A percentile compares a stretch with the other conserved stretches of the same genome.
Conservation (phyloP, 2,797 vertebrate genomes). For the Moxostoma hubbsi region DNA sequence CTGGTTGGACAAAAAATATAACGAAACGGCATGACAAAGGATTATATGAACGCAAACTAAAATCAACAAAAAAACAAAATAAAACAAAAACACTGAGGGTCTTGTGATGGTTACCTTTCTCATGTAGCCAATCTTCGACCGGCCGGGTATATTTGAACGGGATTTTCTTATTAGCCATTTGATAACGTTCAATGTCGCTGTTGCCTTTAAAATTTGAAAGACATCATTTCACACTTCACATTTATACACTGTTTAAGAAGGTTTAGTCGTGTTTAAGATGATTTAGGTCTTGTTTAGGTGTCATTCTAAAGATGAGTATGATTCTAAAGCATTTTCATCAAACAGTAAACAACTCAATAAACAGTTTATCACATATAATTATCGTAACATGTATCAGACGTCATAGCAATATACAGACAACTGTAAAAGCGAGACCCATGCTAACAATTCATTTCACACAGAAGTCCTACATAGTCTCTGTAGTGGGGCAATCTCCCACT, state of each 20-base stretch:
- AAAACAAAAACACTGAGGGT: conserved; percentile 82
- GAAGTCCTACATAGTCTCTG: not conserved
- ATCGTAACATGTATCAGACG: not conserved
- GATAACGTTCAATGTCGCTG: conserved; percentile 99
- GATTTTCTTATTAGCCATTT: conserved; percentile 99
- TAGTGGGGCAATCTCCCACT: not conserved
- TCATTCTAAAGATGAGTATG: conserved; percentile 59
- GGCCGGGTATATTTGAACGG: conserved; percentile 99
- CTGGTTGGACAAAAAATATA: conserved; percentile 57
- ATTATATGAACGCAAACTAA: conserved; percentile 53
- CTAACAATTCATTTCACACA: conserved; percentile 3
- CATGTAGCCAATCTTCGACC: conserved; percentile 98
- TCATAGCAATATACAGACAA: not conserved
- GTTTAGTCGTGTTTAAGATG: conserved; percentile 79
- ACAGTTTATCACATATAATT: conserved; percentile 17
- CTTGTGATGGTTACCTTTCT: conserved; percentile 96
- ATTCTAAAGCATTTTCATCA: conserved; percentile 48
- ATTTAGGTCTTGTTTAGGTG: conserved; percentile 69
- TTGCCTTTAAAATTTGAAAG: conserved; percentile 99
- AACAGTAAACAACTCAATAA: conserved; percentile 20
- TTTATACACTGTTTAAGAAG: conserved; percentile 76
- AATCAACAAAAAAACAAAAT: conserved; percentile 66
- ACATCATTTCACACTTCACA: conserved; percentile 65
- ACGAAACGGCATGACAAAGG: conserved; percentile 77
- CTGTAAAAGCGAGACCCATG: not conserved